These are phyloP conservation scores for Colletes collaris DNA, from an alignment of 2,888 invertebrate species.

Conservation along the genomic window DNA sequence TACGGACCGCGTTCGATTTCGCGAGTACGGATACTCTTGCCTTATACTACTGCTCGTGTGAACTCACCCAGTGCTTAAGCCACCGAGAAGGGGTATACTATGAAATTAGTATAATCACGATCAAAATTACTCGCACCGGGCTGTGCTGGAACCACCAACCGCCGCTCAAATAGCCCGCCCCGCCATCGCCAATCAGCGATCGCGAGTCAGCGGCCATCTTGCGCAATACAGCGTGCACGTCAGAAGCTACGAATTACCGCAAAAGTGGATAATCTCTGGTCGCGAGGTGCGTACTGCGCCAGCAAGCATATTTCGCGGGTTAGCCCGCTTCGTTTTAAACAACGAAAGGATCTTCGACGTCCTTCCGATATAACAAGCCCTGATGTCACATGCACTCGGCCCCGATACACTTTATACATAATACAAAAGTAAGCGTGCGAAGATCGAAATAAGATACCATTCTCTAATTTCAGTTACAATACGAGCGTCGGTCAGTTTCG, in stretches of 20 bases:
- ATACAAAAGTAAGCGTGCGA: neutral
- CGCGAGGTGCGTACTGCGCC: conserved; percentile 46
- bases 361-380: too few relatives aligned
- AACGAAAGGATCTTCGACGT: too few relatives aligned
- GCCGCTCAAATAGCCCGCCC: conserved; percentile 77
- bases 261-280: conserved; percentile 74
- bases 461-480: conserved; percentile 9
- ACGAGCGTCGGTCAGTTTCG: neutral
- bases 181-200: conserved; percentile 72
- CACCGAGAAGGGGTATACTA: conserved; percentile 75
- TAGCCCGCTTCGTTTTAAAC: neutral
- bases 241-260: conserved; percentile 71
- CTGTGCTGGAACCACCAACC: conserved; percentile 76
- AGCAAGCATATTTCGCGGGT: neutral
- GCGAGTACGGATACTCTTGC: conserved; percentile 61
- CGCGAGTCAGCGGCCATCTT: conserved; percentile 73
- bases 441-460: conserved; percentile 20
- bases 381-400: neutral
- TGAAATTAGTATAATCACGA: conserved; percentile 80
- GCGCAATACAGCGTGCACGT: conserved; percentile 71
- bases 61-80: conserved; percentile 73
- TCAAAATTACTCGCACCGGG: conserved; percentile 77
- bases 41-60: conserved; percentile 67
- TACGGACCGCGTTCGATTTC: conserved; percentile 53
- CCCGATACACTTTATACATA: neutral